Percentiles rank a stretch among this genome's conserved stretches.
phyloP scores from a whole-genome alignment of 2,113 vertebrate genomes.

The Puffinus mauretanicus region DNA sequence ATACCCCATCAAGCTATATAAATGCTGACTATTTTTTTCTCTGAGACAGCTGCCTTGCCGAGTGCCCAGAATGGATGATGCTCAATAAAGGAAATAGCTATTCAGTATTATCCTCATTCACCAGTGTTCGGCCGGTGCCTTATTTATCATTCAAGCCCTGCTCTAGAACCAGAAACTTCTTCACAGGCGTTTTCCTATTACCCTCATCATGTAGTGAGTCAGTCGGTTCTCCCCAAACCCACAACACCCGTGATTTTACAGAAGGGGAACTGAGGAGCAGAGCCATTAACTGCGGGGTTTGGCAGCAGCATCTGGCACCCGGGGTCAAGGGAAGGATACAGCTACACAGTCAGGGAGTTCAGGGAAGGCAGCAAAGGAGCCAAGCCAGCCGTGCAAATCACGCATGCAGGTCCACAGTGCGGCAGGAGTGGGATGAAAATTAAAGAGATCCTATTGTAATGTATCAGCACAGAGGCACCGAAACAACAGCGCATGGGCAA shows the following conservation, averaged over 20 bases:
- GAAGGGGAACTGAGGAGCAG: not conserved
- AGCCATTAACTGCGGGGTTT: not conserved
- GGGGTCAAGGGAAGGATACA: not conserved
- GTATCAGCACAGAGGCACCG: not conserved
- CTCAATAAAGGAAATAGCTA: not conserved
- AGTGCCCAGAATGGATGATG: not conserved
- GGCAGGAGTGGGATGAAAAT: not conserved
- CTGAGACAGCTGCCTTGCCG: not conserved
- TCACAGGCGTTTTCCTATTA: not conserved
- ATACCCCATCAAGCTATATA: not conserved
- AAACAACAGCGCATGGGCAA: not conserved
- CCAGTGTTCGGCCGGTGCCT: not conserved
- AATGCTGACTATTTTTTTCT: not conserved
- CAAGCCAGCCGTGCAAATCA: not conserved
- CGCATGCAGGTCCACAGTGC: rapidly evolving
- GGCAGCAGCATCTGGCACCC: not conserved
- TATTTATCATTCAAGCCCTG: not conserved
- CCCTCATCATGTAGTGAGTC: rapidly evolving
- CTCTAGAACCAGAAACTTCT: not conserved
- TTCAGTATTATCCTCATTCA: not conserved
- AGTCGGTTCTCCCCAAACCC: not conserved
- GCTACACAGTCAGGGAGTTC: rapidly evolving
- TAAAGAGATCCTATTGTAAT: not conserved
- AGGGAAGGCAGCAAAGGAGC: not conserved
- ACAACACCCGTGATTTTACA: not conserved